These are phyloP conservation scores for Clivina fossor DNA, from an alignment of 2,888 invertebrate genomes.

Conservation along the genomic window DNA sequence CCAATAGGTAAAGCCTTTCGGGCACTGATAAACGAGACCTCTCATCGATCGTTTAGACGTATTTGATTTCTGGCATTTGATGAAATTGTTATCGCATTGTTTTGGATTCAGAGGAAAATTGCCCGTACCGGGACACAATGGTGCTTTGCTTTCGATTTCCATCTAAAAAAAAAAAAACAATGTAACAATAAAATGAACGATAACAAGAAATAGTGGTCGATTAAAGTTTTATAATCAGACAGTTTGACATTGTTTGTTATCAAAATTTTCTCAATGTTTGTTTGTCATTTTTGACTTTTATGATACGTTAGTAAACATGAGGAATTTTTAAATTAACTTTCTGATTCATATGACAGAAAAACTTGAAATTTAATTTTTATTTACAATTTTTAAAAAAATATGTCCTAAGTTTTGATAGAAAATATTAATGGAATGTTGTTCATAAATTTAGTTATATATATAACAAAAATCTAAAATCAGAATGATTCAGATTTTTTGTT, in stretches of 20 bases:
- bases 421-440: no score
- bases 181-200: background rate
- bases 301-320: slow-evolving; percentile 13
- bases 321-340: slow-evolving; percentile 10
- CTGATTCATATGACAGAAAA: no score
- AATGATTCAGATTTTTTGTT: no score
- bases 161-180: slow-evolving; percentile 63
- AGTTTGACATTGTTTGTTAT: no score
- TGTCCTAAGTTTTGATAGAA: no score
- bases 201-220: background rate
- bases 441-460: no score
- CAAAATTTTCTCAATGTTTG: no score
- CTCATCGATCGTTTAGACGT: slow-evolving; percentile 58
- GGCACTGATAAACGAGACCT: slow-evolving; percentile 76
- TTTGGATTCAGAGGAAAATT: slow-evolving; percentile 68
- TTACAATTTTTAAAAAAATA: no score
- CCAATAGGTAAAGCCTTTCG: slow-evolving; percentile 75
- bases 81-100: slow-evolving; percentile 70
- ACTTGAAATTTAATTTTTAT: no score
- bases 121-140: slow-evolving; percentile 68
- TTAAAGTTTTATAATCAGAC: no score
- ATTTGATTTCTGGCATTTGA: slow-evolving; percentile 65
- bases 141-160: slow-evolving; percentile 57
- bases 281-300: no score
- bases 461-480: no score